Percentiles rank a stretch among this genome's conserved stretches.
phyloP scores from a whole-genome alignment of 2,113 vertebrate genomes.

The Pimephales promelas region DNA sequence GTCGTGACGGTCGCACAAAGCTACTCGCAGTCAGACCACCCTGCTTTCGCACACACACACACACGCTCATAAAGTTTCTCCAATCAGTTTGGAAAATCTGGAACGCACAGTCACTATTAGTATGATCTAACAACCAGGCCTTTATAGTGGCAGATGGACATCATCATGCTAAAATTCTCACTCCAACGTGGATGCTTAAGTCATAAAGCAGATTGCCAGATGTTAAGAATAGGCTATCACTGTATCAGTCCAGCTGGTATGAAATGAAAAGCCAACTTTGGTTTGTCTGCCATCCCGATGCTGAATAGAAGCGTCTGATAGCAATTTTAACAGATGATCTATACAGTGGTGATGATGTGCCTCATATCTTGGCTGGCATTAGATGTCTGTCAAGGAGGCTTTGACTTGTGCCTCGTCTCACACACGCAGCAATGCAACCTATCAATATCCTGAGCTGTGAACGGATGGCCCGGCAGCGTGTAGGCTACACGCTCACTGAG shows the following conservation, averaged over 20 bases:
- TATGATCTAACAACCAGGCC: conserved; percentile 31
- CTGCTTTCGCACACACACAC: conserved; percentile 57
- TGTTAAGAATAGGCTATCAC: conserved; percentile 1
- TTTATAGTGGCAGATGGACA: conserved; percentile 54
- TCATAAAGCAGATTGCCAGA: conserved; percentile 37
- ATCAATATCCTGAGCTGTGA: conserved; percentile 60
- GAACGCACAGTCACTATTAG: conserved; percentile 42
- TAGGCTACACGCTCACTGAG: conserved; percentile 19
- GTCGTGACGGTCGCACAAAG: conserved; percentile 69
- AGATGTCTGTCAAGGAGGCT: conserved; percentile 51
- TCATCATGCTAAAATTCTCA: conserved; percentile 38
- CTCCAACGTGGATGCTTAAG: conserved; percentile 33
- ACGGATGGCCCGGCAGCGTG: conserved; percentile 63
- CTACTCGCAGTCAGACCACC: conserved; percentile 70
- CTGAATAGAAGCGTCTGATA: conserved; percentile 65
- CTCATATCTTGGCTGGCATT: conserved; percentile 57
- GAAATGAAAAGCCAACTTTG: conserved; percentile 5
- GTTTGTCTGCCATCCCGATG: conserved; percentile 57
- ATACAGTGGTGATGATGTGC: conserved; percentile 58
- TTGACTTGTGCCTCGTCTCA: background rate
- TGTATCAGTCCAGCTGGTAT: conserved; percentile 19
- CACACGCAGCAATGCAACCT: conserved; percentile 26
- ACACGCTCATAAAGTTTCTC: conserved; percentile 44
- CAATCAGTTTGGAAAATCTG: conserved; percentile 51
- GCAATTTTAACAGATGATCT: conserved; percentile 59